A percentile compares a stretch with the other conserved stretches of the same genome.
Conservation (phyloP, 2,888 invertebrate species). For the Hylaea fasciaria region DNA sequence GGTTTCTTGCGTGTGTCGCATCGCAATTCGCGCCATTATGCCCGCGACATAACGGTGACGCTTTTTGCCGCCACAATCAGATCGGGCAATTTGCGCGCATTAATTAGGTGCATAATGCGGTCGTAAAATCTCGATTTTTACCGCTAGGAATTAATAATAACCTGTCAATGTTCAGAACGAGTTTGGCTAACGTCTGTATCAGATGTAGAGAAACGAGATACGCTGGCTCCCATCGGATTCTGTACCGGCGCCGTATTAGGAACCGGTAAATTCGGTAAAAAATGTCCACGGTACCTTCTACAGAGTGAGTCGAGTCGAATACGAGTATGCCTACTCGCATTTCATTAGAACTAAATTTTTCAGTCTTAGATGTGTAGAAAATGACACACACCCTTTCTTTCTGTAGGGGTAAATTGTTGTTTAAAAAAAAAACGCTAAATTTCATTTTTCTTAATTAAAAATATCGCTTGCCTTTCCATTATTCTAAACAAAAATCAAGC, state of each 20-base stretch:
- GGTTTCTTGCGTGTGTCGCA: constrained; percentile 72
- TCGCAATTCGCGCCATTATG: constrained; percentile 71
- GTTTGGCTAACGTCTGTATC: constrained; percentile 69
- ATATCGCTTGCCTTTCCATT: too few species aligned
- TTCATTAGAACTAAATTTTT: too few species aligned
- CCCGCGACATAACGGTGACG: constrained; percentile 66
- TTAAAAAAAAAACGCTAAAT: too few species aligned
- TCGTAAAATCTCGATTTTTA: constrained; percentile 57
- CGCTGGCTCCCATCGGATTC: constrained; percentile 13
- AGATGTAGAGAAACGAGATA: constrained; percentile 20
- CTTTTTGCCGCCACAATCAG: constrained; percentile 74
- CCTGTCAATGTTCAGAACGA: constrained; percentile 77
- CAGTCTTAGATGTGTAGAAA: too few species aligned
- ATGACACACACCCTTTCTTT: too few species aligned
- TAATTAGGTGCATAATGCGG: constrained; percentile 74
- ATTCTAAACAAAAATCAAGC: too few species aligned
- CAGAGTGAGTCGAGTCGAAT: too few species aligned
- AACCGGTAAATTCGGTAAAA: constrained; percentile 31
- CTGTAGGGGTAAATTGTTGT: too few species aligned
- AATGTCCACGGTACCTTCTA: constrained; percentile 6
- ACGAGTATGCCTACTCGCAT: too few species aligned
- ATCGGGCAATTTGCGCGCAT: constrained; percentile 70
- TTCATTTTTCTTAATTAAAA: too few species aligned
- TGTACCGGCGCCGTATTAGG: constrained; percentile 9
- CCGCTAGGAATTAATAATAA: constrained; percentile 68